Evolutionary conservation across 2,113 vertebrate species (phyloP).

Genomic region (Percopsis transmontana): DNA sequence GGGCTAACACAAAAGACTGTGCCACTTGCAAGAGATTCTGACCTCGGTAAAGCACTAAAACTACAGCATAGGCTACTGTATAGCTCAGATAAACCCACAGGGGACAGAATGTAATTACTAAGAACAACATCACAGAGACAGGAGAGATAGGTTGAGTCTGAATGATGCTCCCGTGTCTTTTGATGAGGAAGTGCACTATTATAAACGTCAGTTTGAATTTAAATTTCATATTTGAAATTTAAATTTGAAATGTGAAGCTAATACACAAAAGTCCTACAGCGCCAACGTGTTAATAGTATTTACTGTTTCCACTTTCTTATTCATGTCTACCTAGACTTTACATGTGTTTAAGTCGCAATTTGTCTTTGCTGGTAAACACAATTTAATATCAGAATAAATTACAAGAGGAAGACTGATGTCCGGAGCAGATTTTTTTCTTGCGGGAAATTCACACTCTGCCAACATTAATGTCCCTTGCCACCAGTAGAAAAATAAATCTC

Average conservation of each 20-base stretch:
- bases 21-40: conserved; percentile 58
- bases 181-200: not conserved
- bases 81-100: conserved; percentile 40
- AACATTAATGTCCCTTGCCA: conserved; percentile 72
- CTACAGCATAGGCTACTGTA: conserved; percentile 46
- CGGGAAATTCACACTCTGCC: conserved; percentile 66
- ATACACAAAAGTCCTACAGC: conserved; percentile 4
- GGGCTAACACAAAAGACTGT: conserved; percentile 52
- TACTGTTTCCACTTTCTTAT: conserved; percentile 54
- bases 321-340: conserved; percentile 45
- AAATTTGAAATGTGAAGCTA: not conserved
- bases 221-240: not conserved
- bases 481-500: conserved; percentile 78
- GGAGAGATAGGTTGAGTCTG: conserved; percentile 8
- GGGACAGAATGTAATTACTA: conserved; percentile 43
- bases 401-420: conserved; percentile 67
- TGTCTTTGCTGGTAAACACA: conserved; percentile 70
- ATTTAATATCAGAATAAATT: conserved; percentile 77
- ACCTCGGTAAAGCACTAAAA: conserved; percentile 54
- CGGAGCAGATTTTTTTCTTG: conserved; percentile 65
- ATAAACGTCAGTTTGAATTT: not conserved
- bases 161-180: not conserved
- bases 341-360: conserved; percentile 61
- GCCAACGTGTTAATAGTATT: conserved; percentile 52
- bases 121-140: conserved; percentile 28